phyloP scores from a whole-genome alignment of 2,113 vertebrate genomes.

The Anarhynchus alexandrinus region DNA sequence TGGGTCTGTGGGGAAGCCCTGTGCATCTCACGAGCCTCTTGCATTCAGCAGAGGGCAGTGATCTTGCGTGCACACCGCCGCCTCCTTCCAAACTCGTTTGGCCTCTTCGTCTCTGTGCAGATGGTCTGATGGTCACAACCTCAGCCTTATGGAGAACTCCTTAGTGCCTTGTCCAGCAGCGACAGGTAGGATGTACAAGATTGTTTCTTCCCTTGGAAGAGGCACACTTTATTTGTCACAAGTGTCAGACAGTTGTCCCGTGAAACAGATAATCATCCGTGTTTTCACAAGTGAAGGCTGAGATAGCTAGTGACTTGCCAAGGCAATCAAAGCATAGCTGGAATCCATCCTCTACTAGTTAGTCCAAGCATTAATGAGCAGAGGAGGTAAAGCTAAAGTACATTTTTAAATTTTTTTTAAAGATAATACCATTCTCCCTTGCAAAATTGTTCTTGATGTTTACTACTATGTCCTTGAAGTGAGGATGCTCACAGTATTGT shows the following conservation, averaged over 20 bases:
- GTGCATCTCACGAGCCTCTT: not conserved
- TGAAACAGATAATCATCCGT: not conserved
- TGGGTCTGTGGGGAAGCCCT: not conserved
- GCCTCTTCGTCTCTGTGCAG: not conserved
- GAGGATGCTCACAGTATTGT: not conserved
- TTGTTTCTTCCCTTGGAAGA: not conserved
- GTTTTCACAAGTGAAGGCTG: not conserved
- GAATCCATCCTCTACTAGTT: not conserved
- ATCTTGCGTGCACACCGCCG: not conserved
- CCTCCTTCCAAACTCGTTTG: not conserved
- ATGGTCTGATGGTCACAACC: not conserved
- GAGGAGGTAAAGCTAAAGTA: not conserved
- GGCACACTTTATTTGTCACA: not conserved
- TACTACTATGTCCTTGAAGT: not conserved
- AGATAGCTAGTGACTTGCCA: not conserved
- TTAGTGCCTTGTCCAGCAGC: not conserved
- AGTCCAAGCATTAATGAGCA: not conserved
- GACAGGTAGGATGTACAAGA: not conserved
- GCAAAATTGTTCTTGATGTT: not conserved
- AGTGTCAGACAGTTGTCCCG: not conserved
- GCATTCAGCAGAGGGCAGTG: constrained; percentile 43
- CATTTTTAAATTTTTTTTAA: not conserved
- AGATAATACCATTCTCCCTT: not conserved
- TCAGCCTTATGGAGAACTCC: fast-evolving
- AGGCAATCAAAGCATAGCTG: not conserved